Base-by-base conservation (phyloP, 1,140 invertebrate species). In the Pantala flavescens region DNA sequence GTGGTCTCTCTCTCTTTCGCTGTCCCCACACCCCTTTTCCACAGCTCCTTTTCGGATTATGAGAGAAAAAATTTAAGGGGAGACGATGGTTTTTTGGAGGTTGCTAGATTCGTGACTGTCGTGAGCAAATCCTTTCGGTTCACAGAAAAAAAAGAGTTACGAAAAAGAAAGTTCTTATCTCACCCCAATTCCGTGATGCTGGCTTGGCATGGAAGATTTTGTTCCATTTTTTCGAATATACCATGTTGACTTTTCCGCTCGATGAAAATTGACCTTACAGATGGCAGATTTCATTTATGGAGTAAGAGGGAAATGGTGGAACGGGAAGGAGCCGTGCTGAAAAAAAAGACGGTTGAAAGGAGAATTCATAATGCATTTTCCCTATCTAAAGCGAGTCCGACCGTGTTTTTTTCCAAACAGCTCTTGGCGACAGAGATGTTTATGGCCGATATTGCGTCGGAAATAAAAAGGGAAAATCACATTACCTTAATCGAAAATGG, bases 231-330 rank as follows among this genome's bases (percentile, higher is more conserved):
- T 63, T 63, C 14, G 14, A 63, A 21, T 19, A 63, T 7, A 63
- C 49, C 49, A 63, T 63, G 49, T 63, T 63, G 49, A 63, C 49
- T 63, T 63, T 63, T 63, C 49, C 49, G 49, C 49, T 63, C 49
- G 49, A 63, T 63, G 49, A 63, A 63, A 63, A 63, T 63, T 63
- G 49, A 63, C 49, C 49, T 63, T 63, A 63, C 14, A 16, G 49
- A 63, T 21, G 16, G 49, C n/a, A 63, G 49, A 63, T 63, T 63
- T 63, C 49, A 63, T 63, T 63, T 63, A 63, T 63, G 12, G 49
- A 21, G 49, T 63, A 21, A 21, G 49, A 21, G n/a, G 12, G n/a
- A 21, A 19, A 63, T 63, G 12, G 49, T 7, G 16, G 49, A 21
- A 63, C 3, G 16, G 49, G n/a, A 12, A 63, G 49, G 28, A 36